phyloP scores from a whole-genome alignment of 2,888 invertebrate species.

The Heliothis peltigera region DNA sequence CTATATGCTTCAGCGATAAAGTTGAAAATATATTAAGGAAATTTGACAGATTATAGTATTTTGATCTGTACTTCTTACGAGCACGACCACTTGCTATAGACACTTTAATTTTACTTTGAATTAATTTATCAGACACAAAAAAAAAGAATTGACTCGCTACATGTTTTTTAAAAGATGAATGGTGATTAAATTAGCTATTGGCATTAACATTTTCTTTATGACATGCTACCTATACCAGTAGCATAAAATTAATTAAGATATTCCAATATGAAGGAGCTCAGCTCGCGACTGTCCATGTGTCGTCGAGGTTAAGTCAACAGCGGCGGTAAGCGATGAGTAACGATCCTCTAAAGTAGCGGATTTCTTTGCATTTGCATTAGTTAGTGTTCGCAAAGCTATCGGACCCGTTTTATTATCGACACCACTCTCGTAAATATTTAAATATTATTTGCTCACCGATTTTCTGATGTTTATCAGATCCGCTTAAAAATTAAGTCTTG shows the following conservation, averaged over 20 bases:
- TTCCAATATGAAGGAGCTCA: conserved; percentile 29
- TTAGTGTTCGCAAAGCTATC: conserved; percentile 66
- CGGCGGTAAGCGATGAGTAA: conserved; percentile 82
- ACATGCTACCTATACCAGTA: not conserved
- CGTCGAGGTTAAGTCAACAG: conserved; percentile 79
- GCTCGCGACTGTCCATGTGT: conserved; percentile 63
- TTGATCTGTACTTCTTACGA: no score
- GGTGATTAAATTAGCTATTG: not conserved
- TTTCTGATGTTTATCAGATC: conserved; percentile 23
- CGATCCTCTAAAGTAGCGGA: conserved; percentile 83
- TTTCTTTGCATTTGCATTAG: conserved; percentile 81
- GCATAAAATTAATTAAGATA: conserved; percentile 40
- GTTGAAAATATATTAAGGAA: no score
- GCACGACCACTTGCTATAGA: no score
- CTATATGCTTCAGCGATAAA: no score
- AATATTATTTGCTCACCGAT: conserved; percentile 66
- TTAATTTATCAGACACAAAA: no score
- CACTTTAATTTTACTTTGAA: no score
- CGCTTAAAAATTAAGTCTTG: not conserved
- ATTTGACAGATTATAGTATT: no score
- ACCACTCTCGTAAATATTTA: conserved; percentile 70
- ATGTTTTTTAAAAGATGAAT: no score
- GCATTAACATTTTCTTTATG: not conserved
- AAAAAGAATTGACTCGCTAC: no score
- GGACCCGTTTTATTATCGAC: conserved; percentile 69